phyloP scores from a whole-genome alignment of 2,888 invertebrate species.

The Polietes domitor region DNA sequence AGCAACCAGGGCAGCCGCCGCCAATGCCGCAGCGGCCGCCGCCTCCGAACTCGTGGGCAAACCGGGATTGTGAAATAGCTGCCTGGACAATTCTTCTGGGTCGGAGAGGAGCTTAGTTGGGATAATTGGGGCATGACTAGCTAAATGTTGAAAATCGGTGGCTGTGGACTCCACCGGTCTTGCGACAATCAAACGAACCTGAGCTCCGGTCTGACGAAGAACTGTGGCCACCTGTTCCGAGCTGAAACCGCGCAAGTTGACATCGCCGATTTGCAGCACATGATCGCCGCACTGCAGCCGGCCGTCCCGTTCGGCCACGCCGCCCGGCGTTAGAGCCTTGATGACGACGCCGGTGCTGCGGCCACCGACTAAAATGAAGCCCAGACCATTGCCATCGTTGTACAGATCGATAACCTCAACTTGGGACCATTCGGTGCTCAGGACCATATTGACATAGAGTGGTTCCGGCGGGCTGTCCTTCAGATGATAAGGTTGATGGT shows the following conservation, averaged over 20 bases:
- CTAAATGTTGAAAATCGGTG: conserved; percentile 87
- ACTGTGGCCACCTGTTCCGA: conserved; percentile 97
- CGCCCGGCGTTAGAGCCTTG: conserved; percentile 97
- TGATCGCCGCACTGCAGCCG: conserved; percentile 98
- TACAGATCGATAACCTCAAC: conserved; percentile 99
- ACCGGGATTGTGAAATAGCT: conserved; percentile 86
- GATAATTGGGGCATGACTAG: conserved; percentile 92
- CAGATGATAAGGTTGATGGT: neutral
- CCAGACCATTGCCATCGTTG: conserved; percentile 98
- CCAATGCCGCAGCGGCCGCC: conserved; percentile 66
- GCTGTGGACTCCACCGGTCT: conserved; percentile 94
- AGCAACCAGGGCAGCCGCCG: conserved; percentile 33
- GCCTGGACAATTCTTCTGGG: conserved; percentile 93
- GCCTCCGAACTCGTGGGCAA: conserved; percentile 74
- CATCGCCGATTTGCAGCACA: conserved; percentile 96
- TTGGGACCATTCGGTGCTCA: conserved; percentile 99
- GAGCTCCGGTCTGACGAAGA: conserved; percentile 85
- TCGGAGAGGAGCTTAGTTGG: conserved; percentile 95
- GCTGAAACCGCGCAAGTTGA: conserved; percentile 97
- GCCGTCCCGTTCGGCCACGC: conserved; percentile 97
- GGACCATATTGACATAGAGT: conserved; percentile 83
- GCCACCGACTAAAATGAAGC: conserved; percentile 99
- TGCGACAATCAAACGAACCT: conserved; percentile 94
- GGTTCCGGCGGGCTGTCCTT: conserved; percentile 21
- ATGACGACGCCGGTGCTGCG: conserved; percentile 99